Base-by-base conservation (phyloP, 2,797 vertebrate genomes). In the Molothrus ater region DNA sequence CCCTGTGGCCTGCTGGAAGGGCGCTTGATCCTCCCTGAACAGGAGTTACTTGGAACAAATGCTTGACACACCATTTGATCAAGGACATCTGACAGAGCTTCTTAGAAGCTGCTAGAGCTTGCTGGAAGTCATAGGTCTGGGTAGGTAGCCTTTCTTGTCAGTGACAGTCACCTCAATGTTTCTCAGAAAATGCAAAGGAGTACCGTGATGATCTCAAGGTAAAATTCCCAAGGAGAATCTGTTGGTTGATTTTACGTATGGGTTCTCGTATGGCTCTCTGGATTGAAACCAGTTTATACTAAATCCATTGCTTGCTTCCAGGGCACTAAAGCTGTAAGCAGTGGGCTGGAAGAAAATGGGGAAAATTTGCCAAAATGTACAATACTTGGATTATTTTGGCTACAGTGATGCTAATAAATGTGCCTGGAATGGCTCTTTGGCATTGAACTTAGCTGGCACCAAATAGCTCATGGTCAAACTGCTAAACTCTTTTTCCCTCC, bases 361-460 rank as follows among this genome's bases (percentile, higher is more conserved):
- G 18, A 31, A 57, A 86, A 85, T 13, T 38, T 63, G 38, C 70
- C 82, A 92, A 93, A 92, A 90, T 56, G 43, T 66, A 86, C 54
- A 90, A 61, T 57, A 74, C 43, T 75, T 72, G 28, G 36, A 84
- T 90, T 95, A 88, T 93, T 90, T 95, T 93, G 93, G 86, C 80
- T 89, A 40, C 31, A 84, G 6, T 2, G 36, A 36, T 56, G 25
- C 22, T 85, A 88, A 84, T 75, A 87, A 93, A 88, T 45, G 36
- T 56, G 29, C 47, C 71, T 92, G 79, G 68, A 93, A 76, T 66
- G 66, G n/a, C 11, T 84, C 9, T 92, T 86, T 80, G 63, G 40
- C 68, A 32, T 11, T 73, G 59, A 80, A 65, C 13, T 66, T n/a
- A 73, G 19, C 40, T 91, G 86, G 78, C 80, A 92, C 15, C 43